A percentile compares a stretch with the other conserved stretches of the same genome.
These are phyloP conservation scores for Argopecten irradians DNA, from an alignment of 1,140 invertebrate genomes.

Conservation along the genomic window DNA sequence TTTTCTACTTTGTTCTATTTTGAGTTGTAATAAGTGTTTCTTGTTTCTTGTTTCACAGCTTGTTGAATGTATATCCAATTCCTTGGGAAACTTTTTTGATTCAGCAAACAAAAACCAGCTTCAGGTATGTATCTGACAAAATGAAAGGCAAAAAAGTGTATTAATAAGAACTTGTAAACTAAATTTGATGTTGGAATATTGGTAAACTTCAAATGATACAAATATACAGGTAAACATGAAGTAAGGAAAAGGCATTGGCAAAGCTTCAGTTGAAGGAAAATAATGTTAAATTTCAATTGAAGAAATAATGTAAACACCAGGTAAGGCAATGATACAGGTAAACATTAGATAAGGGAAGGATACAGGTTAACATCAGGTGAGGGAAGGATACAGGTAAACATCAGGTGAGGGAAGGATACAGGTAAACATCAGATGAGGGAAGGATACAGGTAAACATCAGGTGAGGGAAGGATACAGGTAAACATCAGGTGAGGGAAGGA, in stretches of 20 bases:
- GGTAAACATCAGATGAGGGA: too few relatives aligned
- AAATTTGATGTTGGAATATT: too few relatives aligned
- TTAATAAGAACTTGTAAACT: too few relatives aligned
- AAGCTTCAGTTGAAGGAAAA: not conserved
- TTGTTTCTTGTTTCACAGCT: constrained; percentile 77
- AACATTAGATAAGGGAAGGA: not conserved
- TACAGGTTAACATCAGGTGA: not conserved
- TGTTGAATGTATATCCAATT: constrained; percentile 84
- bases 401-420: too few relatives aligned
- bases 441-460: too few relatives aligned
- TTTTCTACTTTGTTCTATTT: too few relatives aligned
- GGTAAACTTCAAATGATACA: not conserved
- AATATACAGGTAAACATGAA: not conserved
- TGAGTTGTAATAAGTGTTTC: too few relatives aligned
- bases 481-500: too few relatives aligned
- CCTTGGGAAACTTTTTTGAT: constrained; percentile 75
- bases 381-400: too few relatives aligned
- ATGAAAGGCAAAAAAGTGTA: not conserved
- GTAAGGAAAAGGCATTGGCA: too few relatives aligned
- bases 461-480: too few relatives aligned
- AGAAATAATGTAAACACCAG: not conserved
- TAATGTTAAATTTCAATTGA: not conserved
- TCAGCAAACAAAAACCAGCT: constrained; percentile 63
- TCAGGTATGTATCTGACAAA: constrained; percentile 54
- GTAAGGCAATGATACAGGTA: not conserved